Base-by-base conservation (phyloP, 2,888 invertebrate genomes). In the Acleris emargana region DNA sequence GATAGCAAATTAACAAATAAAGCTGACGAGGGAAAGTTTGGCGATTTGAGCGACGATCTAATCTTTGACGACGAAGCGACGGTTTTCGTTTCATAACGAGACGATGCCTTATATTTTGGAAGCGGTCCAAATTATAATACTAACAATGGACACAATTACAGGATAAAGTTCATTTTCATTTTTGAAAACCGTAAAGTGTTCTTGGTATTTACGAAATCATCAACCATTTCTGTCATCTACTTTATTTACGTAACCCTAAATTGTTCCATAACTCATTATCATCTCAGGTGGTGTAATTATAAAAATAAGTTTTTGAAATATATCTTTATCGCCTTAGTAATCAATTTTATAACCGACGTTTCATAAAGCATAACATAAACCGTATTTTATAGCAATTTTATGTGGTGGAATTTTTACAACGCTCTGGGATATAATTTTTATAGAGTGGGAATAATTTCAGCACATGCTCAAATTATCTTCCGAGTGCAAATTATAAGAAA, bases 1-100 rank as follows among this genome's bases (percentile, higher is more conserved):
- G 67, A 76, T 76, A 76, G 77, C 73, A 75, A 79, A 78, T 78
- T 76, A 78, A 73, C 74, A 73, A 76, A 76, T 72, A 77, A 76
- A 55, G 66, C 51, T 57, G 67, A 68, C 68, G 67, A 69, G 67
- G 52, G 52, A 71, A 78, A 77, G 72, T 78, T 77, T 60, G 72
- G 64, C 73, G 70, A 74, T 77, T 71, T 71, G 63, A 68, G 71
- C 72, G 60, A 70, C 72, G 74, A 73, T 66, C 60, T 76, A 72
- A 76, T 77, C 76, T 75, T 72, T 71, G 72, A 69, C 72, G 71
- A 68, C 58, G 69, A 58, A 70, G 69, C 49, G 54, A 54, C 32
- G 51, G 22, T 58, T 52, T 66, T 68, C 64, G 69, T 68, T 73
- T 73, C 72, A 71, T 75, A 72, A 72, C 66, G 70, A 72, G 63